Evolutionary conservation across 2,113 vertebrate species (phyloP), one percentile per base, ranked within the genome.

Genomic region (Hippocampus comes): DNA sequence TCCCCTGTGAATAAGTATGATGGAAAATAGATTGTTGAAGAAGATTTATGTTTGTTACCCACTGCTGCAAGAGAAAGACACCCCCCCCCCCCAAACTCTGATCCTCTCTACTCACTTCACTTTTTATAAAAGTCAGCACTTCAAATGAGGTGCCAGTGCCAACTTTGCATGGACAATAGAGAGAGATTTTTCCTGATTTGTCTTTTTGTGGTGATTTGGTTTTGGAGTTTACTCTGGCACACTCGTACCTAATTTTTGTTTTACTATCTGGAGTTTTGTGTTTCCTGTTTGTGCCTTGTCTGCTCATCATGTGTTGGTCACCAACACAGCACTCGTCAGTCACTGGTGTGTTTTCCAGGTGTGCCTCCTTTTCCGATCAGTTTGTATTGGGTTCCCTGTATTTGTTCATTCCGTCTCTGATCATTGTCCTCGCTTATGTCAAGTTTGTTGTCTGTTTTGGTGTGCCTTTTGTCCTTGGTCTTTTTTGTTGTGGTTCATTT

Each of bases 1-100:
- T 90, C 92, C 94, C 92, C 84, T 93, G 89, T 91, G 92, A 93
- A 91, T 90, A 94, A 93, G 87, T 93, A 91, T 93, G 90, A 93
- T 91, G 89, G 91, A 92, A 91, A 91, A 90, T 91, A 93, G 90
- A 90, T 92, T 94, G 91, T 92, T 94, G 85, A 89, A 91, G 90
- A 93, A 93, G 93, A 94, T 94, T 93, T 93, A 93, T 93, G 92
- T 90, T 90, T 89, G 88, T 91, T 90, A 89, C 84, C 80, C 34
- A 68, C 82, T 87, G 90, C 86, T 88, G 91, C 79, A 75, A 78
- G 83, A 89, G 87, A 53, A 82, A 67, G 59, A 65, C 43, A 14
- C 59, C 60, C 23, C 48, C 65, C 78, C 25, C 64, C 11, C 25
- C 43, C 8, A 38, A 38, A 1, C 21, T 60, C 48, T 49, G 43